phyloP scores from a whole-genome alignment of 2,113 vertebrate species.

The Halcyon malimbica region DNA sequence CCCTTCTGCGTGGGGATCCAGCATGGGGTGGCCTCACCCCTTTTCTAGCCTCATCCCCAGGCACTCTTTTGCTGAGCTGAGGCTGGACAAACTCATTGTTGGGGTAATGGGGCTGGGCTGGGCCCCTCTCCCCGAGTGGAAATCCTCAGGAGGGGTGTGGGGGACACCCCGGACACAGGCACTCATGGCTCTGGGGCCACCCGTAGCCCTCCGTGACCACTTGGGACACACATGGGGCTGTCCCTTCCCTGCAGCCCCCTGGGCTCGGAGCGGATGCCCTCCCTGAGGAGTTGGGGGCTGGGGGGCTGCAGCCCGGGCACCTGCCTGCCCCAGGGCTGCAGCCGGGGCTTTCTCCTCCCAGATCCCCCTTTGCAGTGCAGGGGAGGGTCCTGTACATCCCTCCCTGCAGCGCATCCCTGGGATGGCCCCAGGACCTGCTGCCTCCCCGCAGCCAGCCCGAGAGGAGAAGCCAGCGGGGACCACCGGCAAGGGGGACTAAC shows the following conservation, averaged over 20 bases:
- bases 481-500: conserved; percentile 3
- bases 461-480: not conserved
- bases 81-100: not conserved
- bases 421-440: not conserved
- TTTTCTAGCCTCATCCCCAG: not conserved
- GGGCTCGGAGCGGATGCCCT: not conserved
- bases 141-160: not conserved
- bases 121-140: not conserved
- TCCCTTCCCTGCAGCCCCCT: not conserved
- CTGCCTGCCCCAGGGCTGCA: not conserved
- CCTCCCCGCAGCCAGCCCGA: not conserved
- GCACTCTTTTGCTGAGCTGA: not conserved
- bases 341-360: not conserved
- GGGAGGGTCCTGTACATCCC: not conserved
- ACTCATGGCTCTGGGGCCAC: not conserved
- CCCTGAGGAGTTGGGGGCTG: not conserved
- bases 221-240: not conserved
- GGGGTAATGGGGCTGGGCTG: not conserved
- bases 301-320: not conserved
- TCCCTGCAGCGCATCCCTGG: not conserved
- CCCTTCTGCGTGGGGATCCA: not conserved
- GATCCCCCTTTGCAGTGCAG: not conserved
- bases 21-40: not conserved
- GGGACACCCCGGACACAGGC: not conserved
- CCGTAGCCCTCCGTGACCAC: not conserved